Base-by-base conservation (phyloP, 1,140 invertebrate genomes). In the Drosophila micromelanica region DNA sequence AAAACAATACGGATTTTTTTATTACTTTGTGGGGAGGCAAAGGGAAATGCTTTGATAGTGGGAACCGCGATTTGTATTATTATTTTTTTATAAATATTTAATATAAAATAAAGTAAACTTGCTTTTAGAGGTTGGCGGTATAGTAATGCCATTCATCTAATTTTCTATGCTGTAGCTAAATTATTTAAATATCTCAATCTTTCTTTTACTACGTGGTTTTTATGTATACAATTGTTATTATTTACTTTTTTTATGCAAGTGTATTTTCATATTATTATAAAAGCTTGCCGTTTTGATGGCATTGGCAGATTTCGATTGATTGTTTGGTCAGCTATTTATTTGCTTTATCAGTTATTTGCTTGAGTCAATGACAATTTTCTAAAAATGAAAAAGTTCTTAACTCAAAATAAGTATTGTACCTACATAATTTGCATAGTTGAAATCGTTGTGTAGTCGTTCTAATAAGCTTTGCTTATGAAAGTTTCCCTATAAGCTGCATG, bases 391-490 rank as follows among this genome's bases (percentile, higher is more conserved):
- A 7, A 3, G 11, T 65, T 32, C 27, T 15, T 45, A 51, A 64
- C 35, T 46, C 9, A 65, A 57, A 46, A 23, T 42, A 72, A 38
- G 23, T 55, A 60, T 59, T 72, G 38, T 46, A 46, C 8, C 62
- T 72, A 49, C 11, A 60, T 46, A 48, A 27, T 51, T 38, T 57
- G 55, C 48, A 61, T 48, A 42, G 64, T 70, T 45, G 46, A 69
- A 80, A 64, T 80, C 78, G 78, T 73, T 82, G 59, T 78, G 40
- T 70, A 68, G 74, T 78, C 68, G 68, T 68, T 84, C 43, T 80
- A 72, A 63, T 80, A 85, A 85, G 80, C 80, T 84, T 80, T 77
- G 80, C 80, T 85, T 86, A 77, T 65, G 49, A 65, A 69, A 60
- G 76, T 74, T 80, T 71, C 61, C 56, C 82, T 85, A 80, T 86